Evolutionary conservation across 2,797 vertebrate genomes (phyloP).

Genomic region (Sebastes itinus): DNA sequence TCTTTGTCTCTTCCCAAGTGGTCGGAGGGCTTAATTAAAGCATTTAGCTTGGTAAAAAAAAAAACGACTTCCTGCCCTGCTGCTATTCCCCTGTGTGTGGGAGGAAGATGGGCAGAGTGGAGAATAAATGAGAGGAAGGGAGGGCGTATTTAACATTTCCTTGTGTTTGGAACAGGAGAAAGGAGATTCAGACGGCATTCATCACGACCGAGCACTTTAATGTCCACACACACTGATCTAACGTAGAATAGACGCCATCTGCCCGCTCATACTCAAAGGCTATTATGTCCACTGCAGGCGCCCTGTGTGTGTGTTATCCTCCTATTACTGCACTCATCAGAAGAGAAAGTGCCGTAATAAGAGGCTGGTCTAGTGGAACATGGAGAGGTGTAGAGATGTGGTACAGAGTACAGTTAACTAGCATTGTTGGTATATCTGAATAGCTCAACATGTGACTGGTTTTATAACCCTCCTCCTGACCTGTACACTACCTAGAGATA

Average conservation of each 20-base stretch:
- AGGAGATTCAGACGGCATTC: conserved; percentile 35
- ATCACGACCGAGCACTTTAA: conserved; percentile 62
- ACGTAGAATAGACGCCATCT: conserved; percentile 32
- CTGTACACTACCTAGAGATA: neutral
- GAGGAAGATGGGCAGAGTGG: conserved; percentile 40
- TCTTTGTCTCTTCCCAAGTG: conserved; percentile 65
- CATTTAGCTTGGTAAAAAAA: conserved; percentile 68
- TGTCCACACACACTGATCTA: conserved; percentile 65
- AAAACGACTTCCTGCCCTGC: conserved; percentile 65
- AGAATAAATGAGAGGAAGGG: conserved; percentile 40
- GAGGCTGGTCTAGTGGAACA: conserved; percentile 4
- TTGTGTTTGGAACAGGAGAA: conserved; percentile 43
- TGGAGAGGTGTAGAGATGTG: neutral
- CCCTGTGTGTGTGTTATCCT: neutral
- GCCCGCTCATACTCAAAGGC: conserved; percentile 44
- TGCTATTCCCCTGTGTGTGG: conserved; percentile 42
- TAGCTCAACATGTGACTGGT: neutral
- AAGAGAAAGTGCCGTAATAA: conserved; percentile 21
- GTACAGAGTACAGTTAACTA: neutral
- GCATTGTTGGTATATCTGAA: neutral
- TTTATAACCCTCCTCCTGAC: neutral
- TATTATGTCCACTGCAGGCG: conserved; percentile 59
- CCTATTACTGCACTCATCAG: conserved; percentile 31
- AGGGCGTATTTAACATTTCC: conserved; percentile 60
- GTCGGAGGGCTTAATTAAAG: conserved; percentile 73